Evolutionary conservation across 1,140 invertebrate genomes (phyloP).

Genomic region (Aradophagus sp.): DNA sequence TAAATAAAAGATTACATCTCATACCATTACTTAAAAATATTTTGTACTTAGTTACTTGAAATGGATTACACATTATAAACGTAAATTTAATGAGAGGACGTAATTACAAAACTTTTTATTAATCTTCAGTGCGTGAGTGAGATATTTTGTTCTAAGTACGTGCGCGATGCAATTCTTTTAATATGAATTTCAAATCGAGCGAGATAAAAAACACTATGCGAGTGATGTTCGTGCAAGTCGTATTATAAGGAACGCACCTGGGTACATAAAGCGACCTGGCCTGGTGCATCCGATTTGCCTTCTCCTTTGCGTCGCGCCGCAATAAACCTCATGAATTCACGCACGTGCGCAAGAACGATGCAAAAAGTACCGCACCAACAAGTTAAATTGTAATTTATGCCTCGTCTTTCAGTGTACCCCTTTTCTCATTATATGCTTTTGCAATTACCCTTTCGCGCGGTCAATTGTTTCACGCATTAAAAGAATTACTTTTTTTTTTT

Average conservation of each 20-base stretch:
- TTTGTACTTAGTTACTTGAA: not conserved
- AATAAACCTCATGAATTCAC: slow-evolving; percentile 45
- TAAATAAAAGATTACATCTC: too few relatives aligned
- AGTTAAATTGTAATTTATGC: slow-evolving; percentile 66
- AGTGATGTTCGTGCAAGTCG: slow-evolving; percentile 41
- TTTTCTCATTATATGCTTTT: slow-evolving; percentile 18
- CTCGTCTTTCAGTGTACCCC: slow-evolving; percentile 21
- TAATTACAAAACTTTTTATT: slow-evolving; percentile 16
- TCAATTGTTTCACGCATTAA: not conserved
- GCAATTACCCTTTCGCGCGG: slow-evolving; percentile 5
- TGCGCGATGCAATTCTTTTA: slow-evolving; percentile 16
- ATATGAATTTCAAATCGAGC: slow-evolving; percentile 41
- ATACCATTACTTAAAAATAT: too few relatives aligned
- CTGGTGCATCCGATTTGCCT: slow-evolving; percentile 29
- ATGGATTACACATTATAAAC: too few relatives aligned
- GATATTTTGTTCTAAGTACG: slow-evolving; percentile 16
- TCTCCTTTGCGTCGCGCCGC: slow-evolving; percentile 33
- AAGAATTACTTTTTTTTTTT: not conserved
- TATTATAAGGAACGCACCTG: slow-evolving; percentile 26
- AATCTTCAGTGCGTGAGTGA: not conserved
- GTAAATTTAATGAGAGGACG: slow-evolving; percentile 7
- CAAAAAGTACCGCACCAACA: slow-evolving; percentile 28
- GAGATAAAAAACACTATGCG: slow-evolving; percentile 32
- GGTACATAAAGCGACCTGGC: slow-evolving; percentile 29
- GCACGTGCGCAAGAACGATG: slow-evolving; percentile 39